Evolutionary conservation across 2,113 vertebrate species (phyloP), one percentile per base, ranked within the genome.

Genomic region (Bos javanicus): DNA sequence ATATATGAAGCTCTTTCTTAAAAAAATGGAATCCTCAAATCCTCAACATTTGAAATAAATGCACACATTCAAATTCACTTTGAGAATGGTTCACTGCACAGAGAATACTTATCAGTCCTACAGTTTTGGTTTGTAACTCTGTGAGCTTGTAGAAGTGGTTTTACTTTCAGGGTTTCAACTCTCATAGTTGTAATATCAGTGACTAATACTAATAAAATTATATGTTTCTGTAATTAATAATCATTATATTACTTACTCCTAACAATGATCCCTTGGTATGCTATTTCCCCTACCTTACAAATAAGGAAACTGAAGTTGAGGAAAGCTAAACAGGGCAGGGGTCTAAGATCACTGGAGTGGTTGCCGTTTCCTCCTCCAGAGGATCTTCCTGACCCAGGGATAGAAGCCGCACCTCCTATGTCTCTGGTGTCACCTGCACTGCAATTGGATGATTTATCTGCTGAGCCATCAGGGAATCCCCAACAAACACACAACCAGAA

Each of bases 291-390:
- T 57, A 67, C 90, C 95, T 97, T 86, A 91, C 76, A 91, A 62
- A 87, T 91, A 90, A 94, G 88, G 52, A 96, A 97, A 97, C 25
- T 92, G 74, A 97, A 88, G 39, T 43, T 88, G 76, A 95, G 67
- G 59, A 96, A 97, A 67, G 57, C 62, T 87, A 95, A 97, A 82
- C 50, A 95, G n/a, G 71, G 33, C 76, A 97, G 39, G 33, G 13
- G 30, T 52, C 57, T 85, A 90, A 92, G 56, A 52, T 87, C 87
- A 76, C 71, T 80, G 86, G 39, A 92, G 57, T 76, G 23, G 13
- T 76, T 76, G 71, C 11, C 71, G 26, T 76, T 43, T 43, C 71
- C 71, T 43, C 23, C 23, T 76, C 39, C 39, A 15, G 39, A 26
- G 71, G 23, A 76, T 76, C 71, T 43, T 76, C 71, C 71, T 1